Conservation (phyloP, 2,113 vertebrate species). For the Gnathonemus echidnorhynchus region DNA sequence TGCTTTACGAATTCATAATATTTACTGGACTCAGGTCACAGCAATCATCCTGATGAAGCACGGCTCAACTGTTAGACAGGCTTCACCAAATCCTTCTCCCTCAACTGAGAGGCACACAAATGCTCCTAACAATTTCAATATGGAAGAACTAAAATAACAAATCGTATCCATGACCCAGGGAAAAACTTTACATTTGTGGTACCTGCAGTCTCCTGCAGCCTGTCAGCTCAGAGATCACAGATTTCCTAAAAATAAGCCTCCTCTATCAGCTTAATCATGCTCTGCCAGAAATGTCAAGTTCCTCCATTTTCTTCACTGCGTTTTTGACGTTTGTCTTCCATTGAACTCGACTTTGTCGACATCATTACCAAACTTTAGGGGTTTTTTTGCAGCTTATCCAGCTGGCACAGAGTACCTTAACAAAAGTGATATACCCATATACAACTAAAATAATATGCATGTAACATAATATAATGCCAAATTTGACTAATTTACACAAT, state of each 20-base stretch:
- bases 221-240: conserved; percentile 1
- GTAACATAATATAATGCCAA: not conserved
- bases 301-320: not conserved
- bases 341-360: conserved; percentile 8
- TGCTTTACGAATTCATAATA: not conserved
- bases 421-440: not conserved
- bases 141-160: not conserved
- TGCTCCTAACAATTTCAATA: not conserved
- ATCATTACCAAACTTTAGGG: not conserved
- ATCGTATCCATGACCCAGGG: not conserved
- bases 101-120: not conserved
- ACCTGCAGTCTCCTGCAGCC: not conserved
- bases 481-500: not conserved
- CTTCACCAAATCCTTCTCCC: not conserved
- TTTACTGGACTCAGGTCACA: not conserved
- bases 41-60: not conserved
- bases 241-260: not conserved
- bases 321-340: not conserved
- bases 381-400: not conserved
- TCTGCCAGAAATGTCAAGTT: not conserved
- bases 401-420: not conserved
- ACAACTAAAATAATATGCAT: not conserved
- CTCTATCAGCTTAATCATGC: not conserved
- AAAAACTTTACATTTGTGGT: not conserved
- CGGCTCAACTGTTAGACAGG: not conserved